Conservation (phyloP, 2,797 vertebrate genomes). For the Spinibarbus caldwelli region DNA sequence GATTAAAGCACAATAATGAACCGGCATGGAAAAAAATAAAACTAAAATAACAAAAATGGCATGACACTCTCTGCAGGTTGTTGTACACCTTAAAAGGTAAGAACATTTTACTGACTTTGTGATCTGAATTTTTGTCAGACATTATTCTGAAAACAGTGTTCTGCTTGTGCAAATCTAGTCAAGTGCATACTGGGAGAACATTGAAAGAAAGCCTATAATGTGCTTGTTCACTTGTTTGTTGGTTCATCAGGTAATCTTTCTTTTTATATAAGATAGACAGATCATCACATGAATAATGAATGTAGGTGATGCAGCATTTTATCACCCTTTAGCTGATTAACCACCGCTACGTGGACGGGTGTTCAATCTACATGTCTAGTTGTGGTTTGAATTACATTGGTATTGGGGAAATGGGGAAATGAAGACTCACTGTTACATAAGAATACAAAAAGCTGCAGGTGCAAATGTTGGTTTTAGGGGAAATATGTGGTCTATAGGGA, state of each 20-base stretch:
- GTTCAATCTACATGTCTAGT: not conserved
- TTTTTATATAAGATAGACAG: not conserved
- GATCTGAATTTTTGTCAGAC: not conserved
- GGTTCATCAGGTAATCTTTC: not conserved
- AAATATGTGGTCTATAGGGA: not conserved
- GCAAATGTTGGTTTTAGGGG: not conserved
- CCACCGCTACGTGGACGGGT: not conserved
- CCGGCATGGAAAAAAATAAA: not conserved
- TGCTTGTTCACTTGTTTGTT: conserved; percentile 1
- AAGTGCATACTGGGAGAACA: not conserved
- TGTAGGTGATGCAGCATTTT: conserved; percentile 12
- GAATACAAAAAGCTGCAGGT: conserved; percentile 35
- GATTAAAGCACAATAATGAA: not conserved
- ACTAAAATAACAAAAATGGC: too few species aligned
- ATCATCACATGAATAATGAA: conserved; percentile 5
- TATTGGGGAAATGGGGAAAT: conserved; percentile 10
- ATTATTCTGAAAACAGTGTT: not conserved
- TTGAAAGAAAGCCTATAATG: not conserved
- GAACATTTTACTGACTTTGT: not conserved
- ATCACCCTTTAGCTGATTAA: not conserved
- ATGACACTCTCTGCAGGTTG: not conserved
- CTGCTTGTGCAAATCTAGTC: not conserved
- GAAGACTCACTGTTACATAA: not conserved
- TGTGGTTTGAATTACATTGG: conserved; percentile 19
- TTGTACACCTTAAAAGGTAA: not conserved